phyloP scores from a whole-genome alignment of 2,113 vertebrate genomes.

The Onychostoma macrolepis region DNA sequence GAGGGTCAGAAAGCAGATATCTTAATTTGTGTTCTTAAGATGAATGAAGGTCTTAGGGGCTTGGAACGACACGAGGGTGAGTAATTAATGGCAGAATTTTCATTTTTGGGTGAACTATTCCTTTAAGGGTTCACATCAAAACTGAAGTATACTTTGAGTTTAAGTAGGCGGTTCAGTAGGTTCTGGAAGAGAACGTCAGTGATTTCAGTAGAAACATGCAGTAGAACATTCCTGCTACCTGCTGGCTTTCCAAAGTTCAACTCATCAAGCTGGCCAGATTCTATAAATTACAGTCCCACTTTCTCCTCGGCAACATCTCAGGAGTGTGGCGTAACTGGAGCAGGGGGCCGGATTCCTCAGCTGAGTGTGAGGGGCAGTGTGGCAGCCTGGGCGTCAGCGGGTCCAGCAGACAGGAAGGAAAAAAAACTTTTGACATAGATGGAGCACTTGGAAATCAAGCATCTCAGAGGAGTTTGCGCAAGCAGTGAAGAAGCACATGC shows the following conservation, averaged over 20 bases:
- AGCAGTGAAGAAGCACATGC: constrained; percentile 59
- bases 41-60: too few species aligned
- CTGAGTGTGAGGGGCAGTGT: constrained; percentile 24
- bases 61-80: too few species aligned
- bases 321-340: constrained; percentile 31
- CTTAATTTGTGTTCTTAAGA: too few species aligned
- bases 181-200: neutral
- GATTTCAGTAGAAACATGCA: constrained; percentile 7
- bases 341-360: constrained; percentile 38
- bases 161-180: neutral
- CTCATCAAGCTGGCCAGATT: constrained; percentile 1
- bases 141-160: neutral
- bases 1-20: too few species aligned
- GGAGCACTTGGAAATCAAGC: constrained; percentile 45
- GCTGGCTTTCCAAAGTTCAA: constrained; percentile 21
- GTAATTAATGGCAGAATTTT: too few species aligned
- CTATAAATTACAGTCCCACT: constrained; percentile 41
- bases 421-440: constrained; percentile 60
- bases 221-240: constrained; percentile 38
- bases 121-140: neutral
- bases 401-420: constrained; percentile 63
- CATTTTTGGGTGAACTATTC: too few species aligned
- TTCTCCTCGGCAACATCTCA: constrained; percentile 50
- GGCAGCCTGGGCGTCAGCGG: constrained; percentile 48
- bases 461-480: constrained; percentile 35